Base-by-base conservation (phyloP, 2,888 invertebrate genomes). In the Cordilura impudica region DNA sequence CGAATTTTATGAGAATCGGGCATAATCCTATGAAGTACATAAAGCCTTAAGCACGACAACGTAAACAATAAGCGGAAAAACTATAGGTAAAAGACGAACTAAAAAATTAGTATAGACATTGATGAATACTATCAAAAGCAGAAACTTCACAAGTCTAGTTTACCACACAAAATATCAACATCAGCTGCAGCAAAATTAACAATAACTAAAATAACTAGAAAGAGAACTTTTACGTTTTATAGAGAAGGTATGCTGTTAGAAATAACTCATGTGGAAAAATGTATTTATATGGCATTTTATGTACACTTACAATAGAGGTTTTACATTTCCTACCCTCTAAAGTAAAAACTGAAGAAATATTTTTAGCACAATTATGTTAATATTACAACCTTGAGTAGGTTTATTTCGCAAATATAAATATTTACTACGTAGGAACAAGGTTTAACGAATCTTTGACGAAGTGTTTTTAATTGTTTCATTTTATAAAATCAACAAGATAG, bases 241-340 rank as follows among this genome's bases (percentile, higher is more conserved):
- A 45, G 16, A 71, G 39, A 23, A 23, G 45, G 63, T 72, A 26
- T 14, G 53, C 26, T 66, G 51, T 65, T 69, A 60, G 60, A 23
- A 39, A 70, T 70, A 78, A 74, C 66, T 78, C 78, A 69, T 58
- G 73, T 70, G 69, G 69, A 78, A 74, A 54, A 58, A 51, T 74
- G 58, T 53, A 73, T 69, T 78, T 47, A 65, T 58, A 69, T 69
- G 56, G 69, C 53, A 61, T 53, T 73, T 63, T 56, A 47, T 60
- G 53, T 56, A 14, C 49, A 21, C 19, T 29, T 69, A 63, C 54
- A 54, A 63, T 18, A 26, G 23, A 49, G 14, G 31, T 39, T 76
- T 71, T 54, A 35, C 49, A 18, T 43, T 31, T 58, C 66, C 10
- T 39, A 23, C 23, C 54, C 71, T 60, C 19, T 49, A 66, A 67